Conservation (phyloP, 2,888 invertebrate species). For the Aphrophora alni region DNA sequence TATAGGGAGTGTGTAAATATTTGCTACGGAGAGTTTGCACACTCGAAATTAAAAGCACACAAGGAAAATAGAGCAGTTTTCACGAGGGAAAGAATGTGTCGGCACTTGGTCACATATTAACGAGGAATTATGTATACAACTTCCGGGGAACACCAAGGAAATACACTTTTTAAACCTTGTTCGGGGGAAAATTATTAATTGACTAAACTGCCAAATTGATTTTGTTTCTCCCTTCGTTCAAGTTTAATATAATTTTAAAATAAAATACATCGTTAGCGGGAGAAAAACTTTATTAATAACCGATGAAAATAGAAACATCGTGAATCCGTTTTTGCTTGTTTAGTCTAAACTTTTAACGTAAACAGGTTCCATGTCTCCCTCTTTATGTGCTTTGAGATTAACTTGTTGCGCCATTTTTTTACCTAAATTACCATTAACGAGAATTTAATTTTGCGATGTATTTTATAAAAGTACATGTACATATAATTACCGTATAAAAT, state of each 20-base stretch:
- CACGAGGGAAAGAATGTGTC: constrained; percentile 44
- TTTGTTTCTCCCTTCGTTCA: background rate
- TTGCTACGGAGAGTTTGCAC: constrained; percentile 62
- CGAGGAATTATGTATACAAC: background rate
- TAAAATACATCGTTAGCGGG: background rate
- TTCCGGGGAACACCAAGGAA: background rate
- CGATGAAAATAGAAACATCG: background rate
- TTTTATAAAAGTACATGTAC: no score
- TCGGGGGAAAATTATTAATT: background rate
- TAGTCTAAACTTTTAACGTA: background rate
- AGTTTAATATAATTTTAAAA: background rate
- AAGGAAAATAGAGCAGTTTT: constrained; percentile 66
- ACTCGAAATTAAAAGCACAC: constrained; percentile 71
- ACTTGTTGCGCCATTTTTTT: background rate
- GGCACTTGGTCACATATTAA: constrained; percentile 29
- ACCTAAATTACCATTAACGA: background rate
- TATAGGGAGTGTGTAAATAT: constrained; percentile 66
- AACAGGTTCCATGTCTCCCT: background rate
- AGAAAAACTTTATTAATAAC: background rate
- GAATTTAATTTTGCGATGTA: no score
- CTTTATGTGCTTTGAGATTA: background rate
- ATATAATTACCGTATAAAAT: no score
- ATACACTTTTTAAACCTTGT: background rate
- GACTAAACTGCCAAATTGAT: background rate
- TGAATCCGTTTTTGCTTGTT: background rate